These are phyloP conservation scores for Cyclophora punctaria DNA, from an alignment of 2,888 invertebrate genomes.

Conservation along the genomic window DNA sequence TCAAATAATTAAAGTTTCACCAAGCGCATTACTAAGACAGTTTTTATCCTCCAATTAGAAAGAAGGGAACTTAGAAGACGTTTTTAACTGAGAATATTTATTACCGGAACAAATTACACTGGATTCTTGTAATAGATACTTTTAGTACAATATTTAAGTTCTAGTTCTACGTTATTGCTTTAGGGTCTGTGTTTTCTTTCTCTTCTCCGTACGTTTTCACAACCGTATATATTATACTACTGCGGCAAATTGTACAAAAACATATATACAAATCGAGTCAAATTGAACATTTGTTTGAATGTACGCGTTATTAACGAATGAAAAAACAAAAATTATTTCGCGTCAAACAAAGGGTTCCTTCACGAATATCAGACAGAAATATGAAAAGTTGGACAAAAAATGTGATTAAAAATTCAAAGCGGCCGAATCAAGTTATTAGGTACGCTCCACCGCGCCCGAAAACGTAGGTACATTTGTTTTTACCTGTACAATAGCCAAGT, in stretches of 20 bases:
- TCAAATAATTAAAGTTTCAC: conserved; percentile 40
- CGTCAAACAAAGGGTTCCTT: conserved; percentile 11
- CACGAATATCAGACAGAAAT: conserved; percentile 13
- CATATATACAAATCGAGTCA: neutral
- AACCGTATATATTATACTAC: too few species aligned
- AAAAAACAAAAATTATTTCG: too few species aligned
- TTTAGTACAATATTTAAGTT: too few species aligned
- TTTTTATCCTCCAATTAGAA: conserved; percentile 19
- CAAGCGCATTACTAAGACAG: conserved; percentile 17
- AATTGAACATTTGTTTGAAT: neutral
- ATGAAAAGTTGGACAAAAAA: conserved; percentile 13
- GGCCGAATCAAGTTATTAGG: conserved; percentile 15
- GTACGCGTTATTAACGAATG: neutral
- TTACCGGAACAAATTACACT: neutral
- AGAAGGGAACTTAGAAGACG: conserved; percentile 4
- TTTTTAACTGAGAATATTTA: conserved; percentile 4
- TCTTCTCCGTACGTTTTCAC: too few species aligned
- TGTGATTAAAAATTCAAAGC: conserved; percentile 17
- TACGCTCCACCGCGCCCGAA: conserved; percentile 10
- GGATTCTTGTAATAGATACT: neutral
- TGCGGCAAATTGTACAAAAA: too few species aligned
- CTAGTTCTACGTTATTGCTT: too few species aligned
- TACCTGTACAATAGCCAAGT: neutral
- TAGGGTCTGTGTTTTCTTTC: too few species aligned
- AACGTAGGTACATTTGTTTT: conserved; percentile 14